These are phyloP conservation scores for Misgurnus mizolepis DNA, from an alignment of 2,113 vertebrate genomes.

Conservation along the genomic window DNA sequence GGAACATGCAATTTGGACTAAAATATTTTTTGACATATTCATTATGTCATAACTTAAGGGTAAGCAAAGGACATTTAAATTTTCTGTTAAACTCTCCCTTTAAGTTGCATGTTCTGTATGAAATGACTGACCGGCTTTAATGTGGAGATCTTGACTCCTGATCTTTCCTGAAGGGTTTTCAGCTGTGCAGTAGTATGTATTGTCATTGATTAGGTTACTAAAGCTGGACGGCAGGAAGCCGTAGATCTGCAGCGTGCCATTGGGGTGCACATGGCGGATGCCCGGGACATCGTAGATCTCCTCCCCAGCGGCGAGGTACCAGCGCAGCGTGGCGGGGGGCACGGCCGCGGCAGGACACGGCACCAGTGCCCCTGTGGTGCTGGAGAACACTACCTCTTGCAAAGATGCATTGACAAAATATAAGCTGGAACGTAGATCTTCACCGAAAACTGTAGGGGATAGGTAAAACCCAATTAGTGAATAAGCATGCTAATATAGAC, in stretches of 20 bases:
- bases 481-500: not conserved
- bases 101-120: not conserved
- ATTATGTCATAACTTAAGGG: no score
- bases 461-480: constrained; percentile 36
- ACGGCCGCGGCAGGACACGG: constrained; percentile 97
- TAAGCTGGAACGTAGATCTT: constrained; percentile 97
- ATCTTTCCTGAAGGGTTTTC: constrained; percentile 99
- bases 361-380: constrained; percentile 97
- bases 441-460: constrained; percentile 89
- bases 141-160: constrained; percentile 99
- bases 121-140: constrained; percentile 96
- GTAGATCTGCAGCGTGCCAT: constrained; percentile 99
- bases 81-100: not conserved
- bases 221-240: constrained; percentile 99
- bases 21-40: no score
- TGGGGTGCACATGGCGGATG: constrained; percentile 98
- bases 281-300: constrained; percentile 99
- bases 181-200: constrained; percentile 99
- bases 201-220: constrained; percentile 99
- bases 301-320: constrained; percentile 97
- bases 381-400: constrained; percentile 99
- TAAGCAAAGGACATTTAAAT: no score
- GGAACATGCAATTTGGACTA: no score
- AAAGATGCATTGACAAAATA: constrained; percentile 99
- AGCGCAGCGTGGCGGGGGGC: constrained; percentile 92